phyloP scores from a whole-genome alignment of 2,888 invertebrate genomes.

The Chironomus tentans region DNA sequence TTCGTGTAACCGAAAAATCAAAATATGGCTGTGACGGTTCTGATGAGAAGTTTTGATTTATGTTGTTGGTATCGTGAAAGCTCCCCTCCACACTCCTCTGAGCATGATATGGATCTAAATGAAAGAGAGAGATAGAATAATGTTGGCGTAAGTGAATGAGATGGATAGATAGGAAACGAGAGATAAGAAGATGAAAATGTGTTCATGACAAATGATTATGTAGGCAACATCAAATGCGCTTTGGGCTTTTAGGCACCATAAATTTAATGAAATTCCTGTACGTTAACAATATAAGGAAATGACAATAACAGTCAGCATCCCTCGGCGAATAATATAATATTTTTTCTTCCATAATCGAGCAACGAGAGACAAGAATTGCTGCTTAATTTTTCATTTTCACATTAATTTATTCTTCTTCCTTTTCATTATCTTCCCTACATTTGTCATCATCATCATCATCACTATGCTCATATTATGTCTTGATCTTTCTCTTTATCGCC shows the following conservation, averaged over 20 bases:
- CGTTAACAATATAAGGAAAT: neutral
- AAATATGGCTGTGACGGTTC: slow-evolving; percentile 55
- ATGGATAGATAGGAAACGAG: neutral
- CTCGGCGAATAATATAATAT: too few relatives aligned
- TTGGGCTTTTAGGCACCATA: neutral
- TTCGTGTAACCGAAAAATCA: slow-evolving; percentile 74
- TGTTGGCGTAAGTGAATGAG: too few relatives aligned
- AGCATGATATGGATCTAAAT: slow-evolving; percentile 17
- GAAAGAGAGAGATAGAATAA: too few relatives aligned
- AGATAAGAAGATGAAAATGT: neutral
- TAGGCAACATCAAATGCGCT: neutral
- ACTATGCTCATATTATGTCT: too few relatives aligned
- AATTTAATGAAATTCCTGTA: neutral
- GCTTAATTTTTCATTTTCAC: neutral
- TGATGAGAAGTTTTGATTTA: slow-evolving; percentile 19
- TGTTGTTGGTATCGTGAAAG: slow-evolving; percentile 24
- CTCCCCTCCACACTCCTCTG: neutral
- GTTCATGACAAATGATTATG: slow-evolving; percentile 3
- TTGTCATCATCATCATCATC: too few relatives aligned
- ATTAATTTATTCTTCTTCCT: neutral
- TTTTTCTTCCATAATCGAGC: neutral
- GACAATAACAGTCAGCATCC: too few relatives aligned
- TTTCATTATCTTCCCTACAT: too few relatives aligned
- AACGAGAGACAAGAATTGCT: neutral
- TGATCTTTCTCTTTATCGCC: too few relatives aligned